Base-by-base conservation (phyloP, 2,888 invertebrate genomes). In the Cheiracanthium punctorium region DNA sequence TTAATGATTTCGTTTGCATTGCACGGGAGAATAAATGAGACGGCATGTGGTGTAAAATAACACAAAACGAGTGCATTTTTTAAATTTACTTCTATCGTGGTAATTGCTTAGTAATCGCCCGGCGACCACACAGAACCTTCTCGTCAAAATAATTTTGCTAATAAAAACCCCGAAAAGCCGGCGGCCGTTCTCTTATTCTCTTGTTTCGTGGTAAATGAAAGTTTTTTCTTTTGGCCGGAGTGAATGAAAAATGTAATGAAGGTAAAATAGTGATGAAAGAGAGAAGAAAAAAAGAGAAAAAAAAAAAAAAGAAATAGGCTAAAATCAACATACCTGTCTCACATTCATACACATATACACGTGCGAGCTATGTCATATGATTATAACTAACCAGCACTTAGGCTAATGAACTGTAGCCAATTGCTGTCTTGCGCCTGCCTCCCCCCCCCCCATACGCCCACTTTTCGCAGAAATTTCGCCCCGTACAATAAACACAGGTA, bases 331-430 rank as follows among this genome's bases (percentile, higher is more conserved):
- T 85, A 85, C 74, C 74, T 58, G 73, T 85, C 74, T 74, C 58
- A 41, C 70, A 73, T 72, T 73, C 73, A 84, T 64, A 74, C 76
- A 65, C 77, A 71, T 72, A n/a, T n/a, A 71, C 14, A 75, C 64
- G 73, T 17, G 58, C 20, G 58, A 20, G 58, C 58, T 58, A 24
- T 85, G 79, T 84, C 77, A 33, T 74, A 58, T 74, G 67, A 84
- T 85, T 85, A 85, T 85, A 69, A 85, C 58, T 52, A 73, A 77
- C 52, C 69, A 77, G 73, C 84, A 85, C 84, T 85, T 85, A 72
- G 69, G 79, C 84, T 85, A 85, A 85, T 85, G 84, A 85, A 79
- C 84, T 85, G 79, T 74, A 58, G 79, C 79, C 79, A 79, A 85
- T 79, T 79, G 79, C 73, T 58, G 77, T 58, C 37, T 32, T 69